Evolutionary conservation across 2,888 invertebrate genomes (phyloP).

Genomic region (Amblyjoppa proteus): DNA sequence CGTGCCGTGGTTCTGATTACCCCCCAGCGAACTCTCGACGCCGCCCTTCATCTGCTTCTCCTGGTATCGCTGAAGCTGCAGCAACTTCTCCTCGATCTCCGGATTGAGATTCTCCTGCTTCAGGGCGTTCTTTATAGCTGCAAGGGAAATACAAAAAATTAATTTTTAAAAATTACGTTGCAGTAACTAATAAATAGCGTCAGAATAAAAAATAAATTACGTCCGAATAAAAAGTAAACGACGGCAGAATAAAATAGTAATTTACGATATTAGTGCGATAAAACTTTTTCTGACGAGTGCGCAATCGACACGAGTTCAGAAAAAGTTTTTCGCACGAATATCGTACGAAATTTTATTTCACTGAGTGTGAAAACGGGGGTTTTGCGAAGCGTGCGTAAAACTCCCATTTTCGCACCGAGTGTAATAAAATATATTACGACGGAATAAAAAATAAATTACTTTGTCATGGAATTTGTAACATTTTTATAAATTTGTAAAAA

Average conservation of each 20-base stretch:
- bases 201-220: neutral
- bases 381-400: too few relatives aligned
- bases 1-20: slow-evolving; percentile 79
- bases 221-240: neutral
- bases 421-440: neutral
- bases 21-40: slow-evolving; percentile 79
- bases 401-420: too few relatives aligned
- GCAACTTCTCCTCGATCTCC: slow-evolving; percentile 96
- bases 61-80: slow-evolving; percentile 94
- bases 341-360: too few relatives aligned
- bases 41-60: slow-evolving; percentile 90
- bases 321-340: too few relatives aligned
- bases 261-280: too few relatives aligned
- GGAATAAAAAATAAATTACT: too few relatives aligned
- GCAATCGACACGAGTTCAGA: too few relatives aligned
- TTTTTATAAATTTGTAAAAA: too few relatives aligned
- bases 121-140: slow-evolving; percentile 96
- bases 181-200: neutral
- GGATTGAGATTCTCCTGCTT: slow-evolving; percentile 96
- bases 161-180: neutral
- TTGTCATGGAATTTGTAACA: too few relatives aligned
- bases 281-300: too few relatives aligned
- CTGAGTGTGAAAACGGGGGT: too few relatives aligned
- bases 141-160: slow-evolving; percentile 71
- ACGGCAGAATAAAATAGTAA: neutral